Evolutionary conservation across 2,888 invertebrate species (phyloP), one percentile per base, ranked within the genome.

Genomic region (Spilosoma lubricipeda): DNA sequence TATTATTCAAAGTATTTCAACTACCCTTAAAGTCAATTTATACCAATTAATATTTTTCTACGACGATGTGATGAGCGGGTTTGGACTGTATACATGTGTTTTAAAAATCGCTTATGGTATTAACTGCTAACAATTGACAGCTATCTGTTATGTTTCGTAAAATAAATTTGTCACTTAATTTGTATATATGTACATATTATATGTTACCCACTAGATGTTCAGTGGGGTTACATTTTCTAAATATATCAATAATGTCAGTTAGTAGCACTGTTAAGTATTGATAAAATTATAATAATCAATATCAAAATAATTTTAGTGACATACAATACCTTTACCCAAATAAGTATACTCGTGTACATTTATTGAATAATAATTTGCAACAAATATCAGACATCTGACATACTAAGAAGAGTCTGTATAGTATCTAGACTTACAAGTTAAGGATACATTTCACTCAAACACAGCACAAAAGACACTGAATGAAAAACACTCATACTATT

Each of bases 11-110:
- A 72, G 33, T 76, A 72, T 67, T 76, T 78, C 52, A 73, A 77
- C 65, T 89, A 82, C 75, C 85, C 87, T 87, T 82, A 75, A 80
- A 76, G 81, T 81, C 79, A 81, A 82, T 79, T 81, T 69, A 75
- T 74, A 64, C 65, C 77, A 72, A 78, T 73, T 77, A 59, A 72
- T 23, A 68, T 30, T 8, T 73, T 71, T 75, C 8, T 77, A 69
- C n/a, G 56, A 30, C 23, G 23, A 67, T 74, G 56, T 0, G 48
- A 11, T 82, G 79, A 39, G 78, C 56, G 77, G 66, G 63, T 65
- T 75, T 59, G 3, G 78, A 75, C 39, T 42, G 39, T 59, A 33
- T 23, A 67, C 23, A 1, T 63, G 15, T 4, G 13, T 27, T 59
- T 30, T n/a, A n/a, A 59, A 3, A 27, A 59, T 9, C 15, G 13